Conservation (phyloP, 2,113 vertebrate species). For the Corythoichthys haematopterus region DNA sequence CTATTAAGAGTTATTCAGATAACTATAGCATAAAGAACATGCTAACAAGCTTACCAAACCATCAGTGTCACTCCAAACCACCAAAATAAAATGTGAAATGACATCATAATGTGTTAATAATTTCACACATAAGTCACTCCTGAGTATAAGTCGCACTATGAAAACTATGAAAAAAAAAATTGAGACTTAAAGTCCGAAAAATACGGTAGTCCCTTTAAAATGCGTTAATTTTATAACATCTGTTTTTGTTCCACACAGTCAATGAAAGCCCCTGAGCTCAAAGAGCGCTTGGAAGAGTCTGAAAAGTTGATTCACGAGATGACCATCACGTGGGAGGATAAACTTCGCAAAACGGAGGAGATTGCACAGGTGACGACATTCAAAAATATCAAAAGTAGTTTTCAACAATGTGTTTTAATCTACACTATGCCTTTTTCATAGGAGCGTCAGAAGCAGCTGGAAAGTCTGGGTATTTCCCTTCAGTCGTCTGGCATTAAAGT, state of each 20-base stretch:
- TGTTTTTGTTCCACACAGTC: conserved; percentile 33
- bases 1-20: too few relatives aligned
- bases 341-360: conserved; percentile 89
- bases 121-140: too few relatives aligned
- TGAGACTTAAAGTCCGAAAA: too few relatives aligned
- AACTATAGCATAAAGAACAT: too few relatives aligned
- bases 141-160: too few relatives aligned
- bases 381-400: not conserved
- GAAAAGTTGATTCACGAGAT: conserved; percentile 96
- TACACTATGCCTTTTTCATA: conserved; percentile 1
- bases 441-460: conserved; percentile 88
- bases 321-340: conserved; percentile 96
- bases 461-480: conserved; percentile 71
- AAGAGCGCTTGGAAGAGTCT: conserved; percentile 81
- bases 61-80: too few relatives aligned
- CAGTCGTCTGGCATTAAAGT: conserved; percentile 97
- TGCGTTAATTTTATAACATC: too few relatives aligned
- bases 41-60: too few relatives aligned
- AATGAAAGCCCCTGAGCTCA: conserved; percentile 65
- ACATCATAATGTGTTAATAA: too few relatives aligned
- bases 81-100: too few relatives aligned
- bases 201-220: too few relatives aligned
- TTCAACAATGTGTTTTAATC: not conserved
- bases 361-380: conserved; percentile 70
- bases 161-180: too few relatives aligned